phyloP scores from a whole-genome alignment of 1,140 invertebrate genomes.

The Papilio polytes region DNA sequence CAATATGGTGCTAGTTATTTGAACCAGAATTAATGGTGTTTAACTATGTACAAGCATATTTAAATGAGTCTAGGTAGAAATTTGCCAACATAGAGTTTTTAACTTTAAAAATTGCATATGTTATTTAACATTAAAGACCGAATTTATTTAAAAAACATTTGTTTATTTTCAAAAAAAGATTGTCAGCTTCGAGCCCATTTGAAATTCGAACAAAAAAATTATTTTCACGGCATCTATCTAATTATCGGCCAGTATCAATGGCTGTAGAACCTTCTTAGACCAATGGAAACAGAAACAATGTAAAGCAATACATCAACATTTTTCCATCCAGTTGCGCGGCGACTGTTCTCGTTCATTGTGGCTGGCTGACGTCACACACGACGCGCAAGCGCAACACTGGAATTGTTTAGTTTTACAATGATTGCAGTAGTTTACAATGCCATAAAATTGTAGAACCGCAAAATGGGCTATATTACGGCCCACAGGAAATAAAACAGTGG shows the following conservation, averaged over 20 bases:
- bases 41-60: background rate
- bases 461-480: conserved; percentile 45
- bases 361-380: conserved; percentile 55
- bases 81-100: too few relatives aligned
- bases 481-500: conserved; percentile 41
- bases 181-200: background rate
- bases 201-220: background rate
- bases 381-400: conserved; percentile 52
- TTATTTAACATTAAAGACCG: too few relatives aligned
- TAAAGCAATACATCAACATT: conserved; percentile 39
- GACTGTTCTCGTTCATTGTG: conserved; percentile 52
- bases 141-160: too few relatives aligned
- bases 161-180: too few relatives aligned
- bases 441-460: conserved; percentile 58
- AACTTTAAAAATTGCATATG: too few relatives aligned
- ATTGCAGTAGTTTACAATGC: conserved; percentile 59
- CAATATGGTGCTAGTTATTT: conserved; percentile 1
- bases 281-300: conserved; percentile 32
- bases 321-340: conserved; percentile 5
- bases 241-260: conserved; percentile 5
- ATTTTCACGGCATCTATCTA: background rate
- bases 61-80: background rate
- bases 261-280: background rate
- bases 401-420: conserved; percentile 60
- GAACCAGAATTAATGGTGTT: background rate